These are phyloP conservation scores for Henricia sp. DNA, from an alignment of 53 echinoderm and acorn worm genomes.

Conservation along the genomic window DNA sequence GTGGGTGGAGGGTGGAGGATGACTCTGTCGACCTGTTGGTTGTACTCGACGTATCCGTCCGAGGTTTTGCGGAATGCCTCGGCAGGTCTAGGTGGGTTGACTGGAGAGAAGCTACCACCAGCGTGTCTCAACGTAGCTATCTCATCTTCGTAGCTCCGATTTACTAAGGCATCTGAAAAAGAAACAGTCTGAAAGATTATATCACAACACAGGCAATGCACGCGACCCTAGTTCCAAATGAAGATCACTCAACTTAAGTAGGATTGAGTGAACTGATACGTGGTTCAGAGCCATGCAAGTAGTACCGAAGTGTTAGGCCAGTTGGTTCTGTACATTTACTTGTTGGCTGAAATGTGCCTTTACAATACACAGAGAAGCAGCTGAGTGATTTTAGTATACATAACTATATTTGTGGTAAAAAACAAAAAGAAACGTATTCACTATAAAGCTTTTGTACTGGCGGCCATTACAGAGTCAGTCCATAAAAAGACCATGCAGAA, in stretches of 20 bases:
- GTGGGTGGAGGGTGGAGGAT: neutral
- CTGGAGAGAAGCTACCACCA: constrained; percentile 1
- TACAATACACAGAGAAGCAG: too few species aligned
- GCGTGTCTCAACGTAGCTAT: constrained; percentile 1
- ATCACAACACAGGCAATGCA: neutral
- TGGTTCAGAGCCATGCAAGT: neutral
- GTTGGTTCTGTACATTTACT: too few species aligned
- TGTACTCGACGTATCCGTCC: constrained; percentile 42
- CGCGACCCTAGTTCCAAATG: neutral
- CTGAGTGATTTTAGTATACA: too few species aligned
- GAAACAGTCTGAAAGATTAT: neutral
- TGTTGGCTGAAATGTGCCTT: too few species aligned
- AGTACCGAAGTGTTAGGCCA: neutral
- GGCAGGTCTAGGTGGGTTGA: constrained; percentile 29
- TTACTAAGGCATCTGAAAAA: constrained; percentile 2
- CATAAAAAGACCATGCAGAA: too few species aligned
- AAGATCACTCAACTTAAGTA: neutral
- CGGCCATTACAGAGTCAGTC: too few species aligned
- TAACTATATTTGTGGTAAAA: too few species aligned
- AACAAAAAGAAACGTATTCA: too few species aligned
- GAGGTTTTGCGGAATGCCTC: neutral
- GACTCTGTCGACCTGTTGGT: neutral
- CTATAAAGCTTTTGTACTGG: too few species aligned
- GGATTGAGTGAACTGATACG: neutral
- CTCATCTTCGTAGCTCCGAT: constrained; percentile 39